Conservation (phyloP, 2,888 invertebrate genomes). For the Athrips mouffetella region DNA sequence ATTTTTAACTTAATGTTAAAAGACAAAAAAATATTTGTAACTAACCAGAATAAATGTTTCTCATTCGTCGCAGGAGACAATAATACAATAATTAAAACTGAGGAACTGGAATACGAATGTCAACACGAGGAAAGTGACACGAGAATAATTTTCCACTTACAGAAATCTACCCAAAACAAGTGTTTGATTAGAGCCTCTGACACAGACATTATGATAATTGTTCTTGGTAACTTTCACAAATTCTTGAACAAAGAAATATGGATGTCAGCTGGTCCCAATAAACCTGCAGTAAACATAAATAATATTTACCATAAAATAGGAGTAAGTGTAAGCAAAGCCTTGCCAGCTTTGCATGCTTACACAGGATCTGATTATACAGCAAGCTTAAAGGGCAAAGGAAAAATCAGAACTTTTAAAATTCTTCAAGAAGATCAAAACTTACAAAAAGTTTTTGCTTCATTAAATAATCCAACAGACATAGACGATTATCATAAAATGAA, state of each 20-base stretch:
- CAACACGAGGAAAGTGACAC: constrained; percentile 26
- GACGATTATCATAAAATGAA: constrained; percentile 39
- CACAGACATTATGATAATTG: background rate
- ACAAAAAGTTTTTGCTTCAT: constrained; percentile 32
- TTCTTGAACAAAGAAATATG: too few relatives aligned
- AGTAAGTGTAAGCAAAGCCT: background rate
- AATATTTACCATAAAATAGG: background rate
- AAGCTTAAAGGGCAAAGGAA: constrained; percentile 28
- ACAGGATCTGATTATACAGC: constrained; percentile 19
- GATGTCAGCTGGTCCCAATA: too few relatives aligned
- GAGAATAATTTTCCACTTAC: constrained; percentile 27
- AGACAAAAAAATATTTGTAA: constrained; percentile 18
- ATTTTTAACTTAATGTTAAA: constrained; percentile 16
- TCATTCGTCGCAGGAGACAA: constrained; percentile 18
- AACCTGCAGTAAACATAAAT: too few relatives aligned
- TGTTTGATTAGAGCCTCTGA: background rate
- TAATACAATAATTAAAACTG: constrained; percentile 13
- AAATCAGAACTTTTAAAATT: constrained; percentile 28
- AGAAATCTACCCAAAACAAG: background rate
- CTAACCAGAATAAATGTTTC: constrained; percentile 17
- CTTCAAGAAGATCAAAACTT: constrained; percentile 31
- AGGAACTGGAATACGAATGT: constrained; percentile 26
- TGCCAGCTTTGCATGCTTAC: constrained; percentile 15
- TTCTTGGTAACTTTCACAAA: background rate
- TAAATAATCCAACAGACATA: too few relatives aligned